Conservation (phyloP, 2,888 invertebrate species). For the Drosophila mimetica region DNA sequence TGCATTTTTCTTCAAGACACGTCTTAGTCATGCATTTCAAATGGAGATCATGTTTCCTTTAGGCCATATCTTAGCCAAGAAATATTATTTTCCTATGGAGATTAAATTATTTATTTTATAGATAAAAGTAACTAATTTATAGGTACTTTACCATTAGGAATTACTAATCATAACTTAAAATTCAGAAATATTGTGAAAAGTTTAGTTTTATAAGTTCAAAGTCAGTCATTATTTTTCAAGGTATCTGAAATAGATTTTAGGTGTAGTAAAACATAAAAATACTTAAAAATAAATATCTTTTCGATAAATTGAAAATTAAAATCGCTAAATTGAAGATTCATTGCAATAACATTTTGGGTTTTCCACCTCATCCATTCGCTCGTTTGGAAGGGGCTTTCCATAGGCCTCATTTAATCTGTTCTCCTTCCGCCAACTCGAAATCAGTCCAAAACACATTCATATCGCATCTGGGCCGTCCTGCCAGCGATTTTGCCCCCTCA, state of each 20-base stretch:
- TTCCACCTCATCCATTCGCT: conserved; percentile 18
- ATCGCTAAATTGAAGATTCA: conserved; percentile 11
- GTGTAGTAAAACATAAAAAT: too few species aligned
- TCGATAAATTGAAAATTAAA: background rate
- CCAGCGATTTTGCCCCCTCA: conserved; percentile 7
- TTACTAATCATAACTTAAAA: too few species aligned
- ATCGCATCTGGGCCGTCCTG: conserved; percentile 30
- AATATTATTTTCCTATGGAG: too few species aligned
- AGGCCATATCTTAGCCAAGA: background rate
- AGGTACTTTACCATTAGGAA: too few species aligned
- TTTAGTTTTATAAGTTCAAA: too few species aligned
- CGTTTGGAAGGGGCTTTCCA: conserved; percentile 4
- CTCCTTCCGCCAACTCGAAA: conserved; percentile 10
- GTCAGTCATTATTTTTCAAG: too few species aligned
- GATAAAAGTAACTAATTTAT: too few species aligned
- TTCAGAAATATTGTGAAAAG: too few species aligned
- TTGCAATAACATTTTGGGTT: background rate
- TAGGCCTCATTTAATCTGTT: conserved; percentile 29
- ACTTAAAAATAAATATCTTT: too few species aligned
- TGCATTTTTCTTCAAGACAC: background rate
- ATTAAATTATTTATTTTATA: too few species aligned
- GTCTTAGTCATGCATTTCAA: background rate
- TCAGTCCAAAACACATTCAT: conserved; percentile 35
- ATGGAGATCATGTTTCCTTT: background rate
- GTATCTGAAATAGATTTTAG: too few species aligned